These are phyloP conservation scores for Platichthys stellatus DNA, from an alignment of 2,113 vertebrate genomes.

Conservation along the genomic window DNA sequence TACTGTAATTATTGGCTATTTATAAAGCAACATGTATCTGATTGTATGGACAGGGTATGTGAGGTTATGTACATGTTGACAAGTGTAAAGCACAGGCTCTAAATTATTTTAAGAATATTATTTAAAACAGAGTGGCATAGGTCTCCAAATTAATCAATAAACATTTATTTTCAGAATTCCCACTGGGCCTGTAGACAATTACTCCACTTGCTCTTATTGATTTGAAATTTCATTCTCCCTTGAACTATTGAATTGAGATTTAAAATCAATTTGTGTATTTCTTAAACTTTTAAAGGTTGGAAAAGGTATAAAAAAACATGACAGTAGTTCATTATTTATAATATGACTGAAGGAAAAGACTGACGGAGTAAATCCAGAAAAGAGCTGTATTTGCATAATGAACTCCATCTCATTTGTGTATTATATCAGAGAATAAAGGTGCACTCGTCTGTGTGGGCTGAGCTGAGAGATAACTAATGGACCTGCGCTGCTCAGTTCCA, in stretches of 20 bases:
- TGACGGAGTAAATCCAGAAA: not conserved
- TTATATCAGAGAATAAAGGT: conserved; percentile 25
- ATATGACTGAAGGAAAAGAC: not conserved
- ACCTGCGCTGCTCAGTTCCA: conserved; percentile 1
- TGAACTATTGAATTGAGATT: conserved; percentile 2
- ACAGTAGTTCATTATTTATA: not conserved
- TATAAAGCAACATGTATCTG: not conserved
- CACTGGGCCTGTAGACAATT: not conserved
- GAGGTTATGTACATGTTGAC: not conserved
- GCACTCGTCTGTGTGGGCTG: conserved; percentile 25
- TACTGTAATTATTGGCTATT: not conserved
- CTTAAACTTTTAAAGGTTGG: not conserved
- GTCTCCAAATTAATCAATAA: conserved; percentile 1
- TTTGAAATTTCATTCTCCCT: not conserved
- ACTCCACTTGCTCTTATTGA: not conserved
- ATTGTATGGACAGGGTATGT: not conserved
- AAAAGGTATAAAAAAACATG: not conserved
- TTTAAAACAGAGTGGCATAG: not conserved
- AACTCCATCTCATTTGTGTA: conserved; percentile 27
- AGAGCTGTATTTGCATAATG: conserved; percentile 23
- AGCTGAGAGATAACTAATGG: conserved; percentile 24
- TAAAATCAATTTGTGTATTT: not conserved
- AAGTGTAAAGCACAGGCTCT: not conserved
- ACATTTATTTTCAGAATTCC: not conserved
- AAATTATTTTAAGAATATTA: not conserved